phyloP scores from a whole-genome alignment of 2,113 vertebrate genomes.

The Podarcis muralis region DNA sequence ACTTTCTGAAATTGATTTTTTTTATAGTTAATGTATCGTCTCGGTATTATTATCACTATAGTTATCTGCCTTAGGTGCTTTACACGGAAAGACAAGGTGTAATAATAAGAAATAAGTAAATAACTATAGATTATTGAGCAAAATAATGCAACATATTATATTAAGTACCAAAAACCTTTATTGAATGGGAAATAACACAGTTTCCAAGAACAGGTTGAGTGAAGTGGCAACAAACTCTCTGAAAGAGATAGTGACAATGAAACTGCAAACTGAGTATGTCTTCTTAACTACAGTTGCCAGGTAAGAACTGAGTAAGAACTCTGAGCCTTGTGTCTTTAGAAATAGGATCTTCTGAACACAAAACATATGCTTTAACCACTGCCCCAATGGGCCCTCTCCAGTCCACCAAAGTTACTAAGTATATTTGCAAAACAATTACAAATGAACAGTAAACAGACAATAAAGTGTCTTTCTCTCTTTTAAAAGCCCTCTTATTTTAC shows the following conservation, averaged over 20 bases:
- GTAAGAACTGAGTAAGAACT: background rate
- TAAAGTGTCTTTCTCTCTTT: background rate
- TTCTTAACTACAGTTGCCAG: no score
- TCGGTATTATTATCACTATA: background rate
- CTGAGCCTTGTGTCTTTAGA: background rate
- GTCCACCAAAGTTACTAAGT: background rate
- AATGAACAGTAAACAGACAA: background rate
- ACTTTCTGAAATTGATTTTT: background rate
- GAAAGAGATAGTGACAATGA: background rate
- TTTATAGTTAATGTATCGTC: background rate
- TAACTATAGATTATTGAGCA: background rate
- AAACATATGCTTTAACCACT: background rate
- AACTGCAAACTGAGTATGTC: background rate
- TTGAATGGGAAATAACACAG: background rate
- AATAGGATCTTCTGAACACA: background rate
- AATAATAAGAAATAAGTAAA: background rate
- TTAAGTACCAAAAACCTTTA: background rate
- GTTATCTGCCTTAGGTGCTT: background rate
- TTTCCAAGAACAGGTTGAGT: background rate
- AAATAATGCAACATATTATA: background rate
- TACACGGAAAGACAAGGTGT: background rate
- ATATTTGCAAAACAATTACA: slow-evolving; percentile 1
- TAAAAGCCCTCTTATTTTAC: background rate
- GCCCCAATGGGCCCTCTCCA: background rate
- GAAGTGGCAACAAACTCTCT: background rate